These are phyloP conservation scores for Hybos culiciformis DNA, from an alignment of 2,888 invertebrate genomes.

Conservation along the genomic window DNA sequence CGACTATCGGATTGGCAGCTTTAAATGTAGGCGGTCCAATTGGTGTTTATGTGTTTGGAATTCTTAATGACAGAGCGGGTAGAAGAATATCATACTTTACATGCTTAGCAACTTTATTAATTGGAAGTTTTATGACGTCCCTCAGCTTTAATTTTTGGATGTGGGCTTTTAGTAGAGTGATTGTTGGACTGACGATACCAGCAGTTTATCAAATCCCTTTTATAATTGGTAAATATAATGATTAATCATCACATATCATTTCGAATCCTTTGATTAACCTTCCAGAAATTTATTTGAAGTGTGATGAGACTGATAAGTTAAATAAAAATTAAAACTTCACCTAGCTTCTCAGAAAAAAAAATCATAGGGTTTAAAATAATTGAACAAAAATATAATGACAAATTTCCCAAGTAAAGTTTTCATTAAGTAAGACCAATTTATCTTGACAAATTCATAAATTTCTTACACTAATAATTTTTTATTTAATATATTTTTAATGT, in stretches of 20 bases:
- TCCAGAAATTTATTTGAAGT: no score
- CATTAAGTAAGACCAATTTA: neutral
- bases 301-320: no score
- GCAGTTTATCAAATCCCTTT: slow-evolving; percentile 91
- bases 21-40: slow-evolving; percentile 80
- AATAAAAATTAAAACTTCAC: neutral
- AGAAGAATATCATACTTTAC: slow-evolving; percentile 73
- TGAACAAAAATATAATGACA: no score
- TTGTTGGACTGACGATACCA: slow-evolving; percentile 84
- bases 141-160: slow-evolving; percentile 65
- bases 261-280: neutral
- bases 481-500: neutral
- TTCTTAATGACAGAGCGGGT: slow-evolving; percentile 76
- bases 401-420: neutral
- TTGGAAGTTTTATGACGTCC: slow-evolving; percentile 68
- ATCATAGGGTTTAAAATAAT: no score
- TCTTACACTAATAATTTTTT: neutral
- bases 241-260: neutral
- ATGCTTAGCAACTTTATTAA: slow-evolving; percentile 66
- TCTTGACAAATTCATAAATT: neutral
- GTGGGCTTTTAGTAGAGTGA: slow-evolving; percentile 65
- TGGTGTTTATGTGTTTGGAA: slow-evolving; percentile 78
- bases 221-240: slow-evolving; percentile 67
- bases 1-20: slow-evolving; percentile 72
- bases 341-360: no score